Base-by-base conservation (phyloP, 2,888 invertebrate species). In the Agrochola litura region DNA sequence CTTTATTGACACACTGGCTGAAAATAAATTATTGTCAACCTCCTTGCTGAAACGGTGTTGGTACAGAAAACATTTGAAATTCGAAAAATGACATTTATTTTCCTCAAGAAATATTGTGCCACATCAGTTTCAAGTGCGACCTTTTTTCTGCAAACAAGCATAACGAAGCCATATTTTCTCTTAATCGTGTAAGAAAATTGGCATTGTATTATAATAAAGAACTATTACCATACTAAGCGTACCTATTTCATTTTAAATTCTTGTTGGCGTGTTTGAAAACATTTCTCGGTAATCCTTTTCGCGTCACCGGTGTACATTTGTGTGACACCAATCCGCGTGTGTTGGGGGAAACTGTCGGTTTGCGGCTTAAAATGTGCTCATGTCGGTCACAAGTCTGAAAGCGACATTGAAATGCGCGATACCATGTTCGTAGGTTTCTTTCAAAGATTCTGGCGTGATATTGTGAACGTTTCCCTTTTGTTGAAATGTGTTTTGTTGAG, bases 211-310 rank as follows among this genome's bases (percentile, higher is more conserved):
- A 37, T 14, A 19, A 19, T 73, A 69, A 69, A 77, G 30, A 65
- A 49, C 56, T 49, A 49, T 67, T 73, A 77, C 52, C 70, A 56
- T 54, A 58, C 58, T 41, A 63, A 43, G 49, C 46, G 52, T 69
- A n/a, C n/a, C n/a, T n/a, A 63, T 80, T 80, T 73, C 60, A 74
- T 74, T 72, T 6, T 56, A 46, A 76, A 77, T 67, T 80, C 63
- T 61, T 76, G 63, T 67, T 77, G 56, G 54, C 58, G 61, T 81
- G 67, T 73, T 73, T 71, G 75, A 79, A 78, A 79, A 82, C 54
- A 78, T 72, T 74, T 84, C 63, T 49, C 46, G 22, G 63, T 73
- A 61, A 81, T 37, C 71, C 72, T 74, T 74, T 83, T 68, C 71
- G 49, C 49, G 70, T n/a, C 64, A 43, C 56, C 61, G 46, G 69